Evolutionary conservation across 2,888 invertebrate genomes (phyloP).

Genomic region (Latheticus oryzae): DNA sequence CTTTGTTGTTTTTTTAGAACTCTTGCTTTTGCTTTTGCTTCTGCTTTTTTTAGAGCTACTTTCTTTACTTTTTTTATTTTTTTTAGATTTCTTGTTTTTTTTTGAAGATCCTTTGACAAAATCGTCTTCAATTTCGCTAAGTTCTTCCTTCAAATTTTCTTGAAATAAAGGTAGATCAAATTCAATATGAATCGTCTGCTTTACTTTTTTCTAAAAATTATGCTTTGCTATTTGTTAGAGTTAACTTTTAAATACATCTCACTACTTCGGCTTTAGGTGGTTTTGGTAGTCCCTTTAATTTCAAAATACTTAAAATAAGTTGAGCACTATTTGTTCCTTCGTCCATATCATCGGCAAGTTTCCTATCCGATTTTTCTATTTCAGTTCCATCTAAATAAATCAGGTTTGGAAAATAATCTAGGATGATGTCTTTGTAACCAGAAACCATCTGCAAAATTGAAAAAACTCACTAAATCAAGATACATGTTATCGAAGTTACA

Average conservation of each 20-base stretch:
- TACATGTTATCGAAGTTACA: no score
- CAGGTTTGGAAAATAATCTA: slow-evolving; percentile 64
- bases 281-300: slow-evolving; percentile 68
- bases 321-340: slow-evolving; percentile 64
- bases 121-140: slow-evolving; percentile 42
- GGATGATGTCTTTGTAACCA: slow-evolving; percentile 66
- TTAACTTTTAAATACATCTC: slow-evolving; percentile 29
- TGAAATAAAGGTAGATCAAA: slow-evolving; percentile 70
- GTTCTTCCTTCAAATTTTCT: slow-evolving; percentile 51
- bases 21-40: slow-evolving; percentile 13
- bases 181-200: slow-evolving; percentile 68
- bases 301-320: slow-evolving; percentile 67
- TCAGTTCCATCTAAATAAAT: slow-evolving; percentile 68
- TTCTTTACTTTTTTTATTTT: slow-evolving; percentile 45
- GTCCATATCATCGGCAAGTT: slow-evolving; percentile 28
- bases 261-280: slow-evolving; percentile 68
- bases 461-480: no score
- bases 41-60: slow-evolving; percentile 1
- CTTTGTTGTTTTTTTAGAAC: no score
- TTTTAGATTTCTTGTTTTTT: slow-evolving; percentile 19
- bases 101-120: no score
- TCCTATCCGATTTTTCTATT: slow-evolving; percentile 60
- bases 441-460: slow-evolving; percentile 66
- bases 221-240: not conserved
- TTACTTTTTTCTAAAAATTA: slow-evolving; percentile 52